Base-by-base conservation (phyloP, 2,797 vertebrate genomes). In the Catamblyrhynchus diadema region DNA sequence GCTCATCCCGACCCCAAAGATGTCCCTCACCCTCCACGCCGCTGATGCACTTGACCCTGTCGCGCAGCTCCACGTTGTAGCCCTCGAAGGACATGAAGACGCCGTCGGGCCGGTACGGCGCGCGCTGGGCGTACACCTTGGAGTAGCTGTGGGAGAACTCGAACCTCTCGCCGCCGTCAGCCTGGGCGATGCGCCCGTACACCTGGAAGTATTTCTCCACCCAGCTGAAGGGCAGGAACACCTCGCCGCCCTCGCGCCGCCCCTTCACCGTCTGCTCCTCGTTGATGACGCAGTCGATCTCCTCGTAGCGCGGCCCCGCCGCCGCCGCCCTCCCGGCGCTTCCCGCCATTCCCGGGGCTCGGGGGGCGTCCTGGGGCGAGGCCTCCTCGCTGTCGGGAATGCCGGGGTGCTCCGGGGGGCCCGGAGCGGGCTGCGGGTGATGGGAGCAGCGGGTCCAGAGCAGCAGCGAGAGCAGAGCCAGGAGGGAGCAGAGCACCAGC, bases 71-170 rank as follows among this genome's bases (percentile, higher is more conserved):
- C 64, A 99, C 99, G 10, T 99, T 99, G 98, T 99, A 99, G 32
- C 99, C 99, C 97, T 99, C 99, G 33, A 99, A 99, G 22, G 99
- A 99, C 99, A 99, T 99, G 97, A 99, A 99, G 92, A 99, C 99
- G 9, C 99, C 99, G 2, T 98, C 97, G 14, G 99, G 99, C 86
- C 99, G 98, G 96, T 99, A 99, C 10, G 98, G 99, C 16, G 98
- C 99, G 15, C 99, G 98, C 96, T 99, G 99, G 1, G 98, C 87
- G 66, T 99, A 99, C 6, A 99, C 99, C 97, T 99, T 99, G 86
- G 99, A 99, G 72, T 99, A 99, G 95, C 99, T 99, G 96, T 99
- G 99, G 59, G 99, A 99, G 97, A 99, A 99, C 96, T 99, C 99
- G 57, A 99, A 99, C 5, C 99, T 97, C 69, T 99, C 99, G 9